Base-by-base conservation (phyloP, 2,888 invertebrate species). In the Heliconius sara region DNA sequence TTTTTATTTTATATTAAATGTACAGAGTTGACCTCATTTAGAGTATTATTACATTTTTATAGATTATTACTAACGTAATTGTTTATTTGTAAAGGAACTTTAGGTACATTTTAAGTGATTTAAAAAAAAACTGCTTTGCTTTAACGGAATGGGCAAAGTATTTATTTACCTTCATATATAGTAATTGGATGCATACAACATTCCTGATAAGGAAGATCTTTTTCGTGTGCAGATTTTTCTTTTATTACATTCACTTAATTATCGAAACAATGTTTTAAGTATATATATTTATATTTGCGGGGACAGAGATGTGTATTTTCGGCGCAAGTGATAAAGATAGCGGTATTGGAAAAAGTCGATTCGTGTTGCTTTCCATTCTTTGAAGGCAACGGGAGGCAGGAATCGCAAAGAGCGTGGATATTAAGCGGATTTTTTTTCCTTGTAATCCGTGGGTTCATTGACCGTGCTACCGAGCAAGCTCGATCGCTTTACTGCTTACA, bases 271-370 rank as follows among this genome's bases (percentile, higher is more conserved):
- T 70, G 43, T 70, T 70, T 68, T 27, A 47, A 47, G 68, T 70
- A 22, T 52, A 52, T 47, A 47, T 47, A 16, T 47, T 16, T 47
- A 7, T n/a, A 43, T 70, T 43, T 70, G 70, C 16, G 3, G 13
- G 25, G 68, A 70, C 68, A 27, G 52, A 67, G 25, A 83, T 84
- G 87, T 88, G 85, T 75, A 91, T 90, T 90, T 91, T 87, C 85
- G 85, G 85, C 83, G 78, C 82, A 60, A 81, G 84, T 86, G 87
- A 88, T 86, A 87, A 86, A 89, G 84, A 87, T 91, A 93, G 89
- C 93, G 92, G 92, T 91, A 91, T 85, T 87, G 87, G 86, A 87
- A 88, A 90, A 89, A 87, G 85, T 83, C 78, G 86, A 86, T 87
- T 87, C 85, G 83, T 86, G 85, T 83, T 85, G 85, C 84, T 80